Conservation (phyloP, 2,113 vertebrate species). For the Sander lucioperca region DNA sequence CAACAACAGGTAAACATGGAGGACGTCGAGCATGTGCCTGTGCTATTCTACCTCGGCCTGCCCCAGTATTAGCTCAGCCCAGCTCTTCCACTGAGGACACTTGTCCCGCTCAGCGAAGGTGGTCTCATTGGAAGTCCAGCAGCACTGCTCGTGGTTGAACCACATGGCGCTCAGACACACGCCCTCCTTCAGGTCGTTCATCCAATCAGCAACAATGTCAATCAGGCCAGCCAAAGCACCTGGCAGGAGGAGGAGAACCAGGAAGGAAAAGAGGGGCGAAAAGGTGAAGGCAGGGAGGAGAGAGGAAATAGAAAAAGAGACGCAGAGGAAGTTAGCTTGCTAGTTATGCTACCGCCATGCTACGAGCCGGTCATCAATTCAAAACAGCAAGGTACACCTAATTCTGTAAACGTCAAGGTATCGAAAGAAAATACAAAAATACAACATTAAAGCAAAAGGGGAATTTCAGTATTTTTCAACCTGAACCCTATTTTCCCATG, state of each 20-base stretch:
- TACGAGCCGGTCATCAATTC: not conserved
- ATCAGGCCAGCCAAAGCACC: conserved; percentile 98
- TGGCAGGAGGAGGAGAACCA: conserved; percentile 59
- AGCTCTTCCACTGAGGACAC: conserved; percentile 98
- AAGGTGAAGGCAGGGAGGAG: conserved; percentile 4
- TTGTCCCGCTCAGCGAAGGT: conserved; percentile 98
- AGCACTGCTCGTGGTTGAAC: conserved; percentile 99
- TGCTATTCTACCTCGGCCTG: conserved; percentile 91
- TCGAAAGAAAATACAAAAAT: not conserved
- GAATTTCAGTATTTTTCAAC: no score
- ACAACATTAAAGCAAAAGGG: no score
- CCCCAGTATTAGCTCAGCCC: conserved; percentile 97
- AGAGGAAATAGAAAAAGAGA: not conserved
- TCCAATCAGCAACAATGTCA: conserved; percentile 98
- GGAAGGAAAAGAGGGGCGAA: not conserved
- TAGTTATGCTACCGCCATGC: not conserved
- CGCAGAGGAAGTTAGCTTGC: not conserved
- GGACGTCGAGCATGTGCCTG: not conserved
- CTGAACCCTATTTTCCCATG: no score
- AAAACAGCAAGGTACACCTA: not conserved
- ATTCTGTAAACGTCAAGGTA: not conserved
- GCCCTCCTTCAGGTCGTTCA: conserved; percentile 98
- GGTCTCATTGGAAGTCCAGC: conserved; percentile 96
- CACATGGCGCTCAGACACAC: conserved; percentile 96
- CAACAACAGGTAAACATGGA: not conserved